Evolutionary conservation across 2,888 invertebrate genomes (phyloP), one percentile per base, ranked within the genome.

Genomic region (Agriopis leucophaearia): DNA sequence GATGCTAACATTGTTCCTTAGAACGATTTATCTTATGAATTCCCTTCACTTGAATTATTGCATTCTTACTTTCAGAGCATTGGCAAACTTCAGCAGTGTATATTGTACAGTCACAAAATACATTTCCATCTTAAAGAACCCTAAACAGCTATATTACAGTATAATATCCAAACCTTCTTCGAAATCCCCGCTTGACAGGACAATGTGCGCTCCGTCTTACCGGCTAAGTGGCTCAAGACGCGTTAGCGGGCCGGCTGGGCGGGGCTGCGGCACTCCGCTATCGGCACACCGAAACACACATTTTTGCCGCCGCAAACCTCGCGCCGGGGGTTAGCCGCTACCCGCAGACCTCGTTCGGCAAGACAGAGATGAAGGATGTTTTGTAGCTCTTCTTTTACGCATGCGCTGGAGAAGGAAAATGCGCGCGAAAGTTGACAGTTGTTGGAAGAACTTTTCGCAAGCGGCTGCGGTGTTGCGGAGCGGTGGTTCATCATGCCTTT

Each of bases 251-350:
- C 83, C 87, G 86, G 75, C 84, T 77, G 77, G 81, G 81, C 85
- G 88, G 88, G 81, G 85, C 85, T 89, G 92, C 87, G 92, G 92
- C 91, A 81, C 89, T 84, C 92, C 92, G 92, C 91, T 90, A 90
- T 92, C 93, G 94, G 94, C 93, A 92, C 94, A 94, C 94, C 94
- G 94, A 94, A 94, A 94, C 94, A 94, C 94, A 94, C 94, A 94
- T 94, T 94, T 94, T 92, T 93, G 89, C 93, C 91, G 94, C 94
- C 94, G 89, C 94, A 94, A 94, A 94, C 94, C 94, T 92, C 91
- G 94, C 93, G 92, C 92, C 89, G 90, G 89, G 85, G 94, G 94
- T 94, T 94, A 94, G 94, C 94, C 94, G 92, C 94, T 90, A 84
- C 88, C 94, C 93, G 92, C 94, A 94, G 94, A 94, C 90, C 88